phyloP scores from a whole-genome alignment of 2,113 vertebrate species.

The Lathamus discolor region DNA sequence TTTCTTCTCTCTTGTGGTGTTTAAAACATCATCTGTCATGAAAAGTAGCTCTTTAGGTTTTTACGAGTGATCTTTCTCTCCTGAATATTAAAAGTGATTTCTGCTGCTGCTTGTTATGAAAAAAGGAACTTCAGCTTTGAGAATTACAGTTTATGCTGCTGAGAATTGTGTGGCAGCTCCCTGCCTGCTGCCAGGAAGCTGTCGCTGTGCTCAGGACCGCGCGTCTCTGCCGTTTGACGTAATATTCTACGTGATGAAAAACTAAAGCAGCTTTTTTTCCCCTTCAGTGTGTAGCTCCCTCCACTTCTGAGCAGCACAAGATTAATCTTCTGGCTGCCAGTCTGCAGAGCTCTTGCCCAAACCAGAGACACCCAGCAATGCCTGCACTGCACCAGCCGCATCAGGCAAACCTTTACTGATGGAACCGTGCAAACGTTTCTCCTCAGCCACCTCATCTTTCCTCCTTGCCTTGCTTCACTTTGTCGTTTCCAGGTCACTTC shows the following conservation, averaged over 20 bases:
- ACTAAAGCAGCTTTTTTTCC: constrained; percentile 27
- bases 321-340: constrained; percentile 48
- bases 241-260: constrained; percentile 55
- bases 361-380: not conserved
- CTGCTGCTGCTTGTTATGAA: not conserved
- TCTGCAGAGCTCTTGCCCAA: not conserved
- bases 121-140: not conserved
- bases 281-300: not conserved
- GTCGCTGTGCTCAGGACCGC: constrained; percentile 12
- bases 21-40: not conserved
- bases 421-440: not conserved
- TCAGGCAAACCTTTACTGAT: not conserved
- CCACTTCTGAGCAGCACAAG: not conserved
- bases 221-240: not conserved
- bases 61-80: not conserved
- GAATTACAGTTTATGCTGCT: not conserved
- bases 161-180: constrained; percentile 4
- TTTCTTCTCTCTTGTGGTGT: not conserved
- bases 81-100: not conserved
- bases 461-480: constrained; percentile 37
- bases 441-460: not conserved
- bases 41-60: not conserved
- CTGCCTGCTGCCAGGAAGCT: constrained; percentile 33
- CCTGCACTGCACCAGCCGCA: not conserved
- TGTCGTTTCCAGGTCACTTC: constrained; percentile 70